Evolutionary conservation across 1,140 invertebrate species (phyloP).

Genomic region (Dendroctonus valens): DNA sequence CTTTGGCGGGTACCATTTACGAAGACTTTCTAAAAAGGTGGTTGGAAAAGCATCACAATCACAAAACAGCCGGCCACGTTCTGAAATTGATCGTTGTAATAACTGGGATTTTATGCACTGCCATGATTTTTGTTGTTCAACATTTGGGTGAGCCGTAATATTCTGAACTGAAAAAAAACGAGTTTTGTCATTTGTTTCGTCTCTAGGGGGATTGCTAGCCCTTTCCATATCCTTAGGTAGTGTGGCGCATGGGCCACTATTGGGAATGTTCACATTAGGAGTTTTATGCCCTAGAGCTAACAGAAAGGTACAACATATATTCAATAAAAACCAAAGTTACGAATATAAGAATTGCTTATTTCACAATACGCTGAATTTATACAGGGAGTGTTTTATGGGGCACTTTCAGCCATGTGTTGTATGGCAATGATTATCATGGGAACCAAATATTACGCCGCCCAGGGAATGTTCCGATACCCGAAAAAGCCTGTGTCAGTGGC

Average conservation of each 20-base stretch:
- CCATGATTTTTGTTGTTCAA: conserved; percentile 61
- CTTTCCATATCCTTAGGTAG: conserved; percentile 63
- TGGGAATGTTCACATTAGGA: conserved; percentile 5
- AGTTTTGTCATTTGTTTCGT: not conserved
- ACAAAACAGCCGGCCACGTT: conserved; percentile 51
- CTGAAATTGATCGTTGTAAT: conserved; percentile 60
- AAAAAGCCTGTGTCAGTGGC: not conserved
- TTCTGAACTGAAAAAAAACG: not conserved
- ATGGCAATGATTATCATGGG: conserved; percentile 8
- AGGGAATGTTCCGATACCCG: not conserved
- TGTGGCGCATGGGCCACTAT: conserved; percentile 51
- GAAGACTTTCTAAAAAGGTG: conserved; percentile 60
- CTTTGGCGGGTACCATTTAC: conserved; percentile 64
- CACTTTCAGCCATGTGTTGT: not conserved
- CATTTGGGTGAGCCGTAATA: conserved; percentile 54
- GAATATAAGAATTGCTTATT: too few relatives aligned
- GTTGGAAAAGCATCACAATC: conserved; percentile 49
- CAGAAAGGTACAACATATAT: conserved; percentile 55
- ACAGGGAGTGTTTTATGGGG: conserved; percentile 1
- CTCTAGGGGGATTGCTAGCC: conserved; percentile 52
- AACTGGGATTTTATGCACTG: conserved; percentile 57
- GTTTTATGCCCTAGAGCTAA: conserved; percentile 65
- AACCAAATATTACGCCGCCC: not conserved
- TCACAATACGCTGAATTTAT: too few relatives aligned
- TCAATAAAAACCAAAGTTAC: too few relatives aligned